Evolutionary conservation across 2,797 vertebrate genomes (phyloP), one percentile per base, ranked within the genome.

Genomic region (Myoxocephalus aenaeus): DNA sequence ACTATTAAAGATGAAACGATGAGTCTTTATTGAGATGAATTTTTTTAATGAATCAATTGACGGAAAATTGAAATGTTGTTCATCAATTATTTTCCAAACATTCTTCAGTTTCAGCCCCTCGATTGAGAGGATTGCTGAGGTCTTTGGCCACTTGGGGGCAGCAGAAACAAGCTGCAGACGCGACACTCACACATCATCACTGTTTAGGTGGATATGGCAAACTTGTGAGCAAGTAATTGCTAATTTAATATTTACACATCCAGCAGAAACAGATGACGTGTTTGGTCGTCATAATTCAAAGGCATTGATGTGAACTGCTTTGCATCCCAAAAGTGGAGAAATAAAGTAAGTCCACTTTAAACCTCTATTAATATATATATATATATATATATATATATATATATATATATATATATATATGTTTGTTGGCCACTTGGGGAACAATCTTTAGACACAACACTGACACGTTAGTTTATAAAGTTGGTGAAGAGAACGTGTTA

Each of bases 161-260:
- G 53, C 50, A 62, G 14, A 66, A 38, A 63, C 50, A 62, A 64
- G 63, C 20, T 65, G 44, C 7, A n/a, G 20, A 67, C 46, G n/a
- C 44, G 54, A 46, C 36, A 61, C 4, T 15, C 5, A 56, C 18
- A 36, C n/a, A 27, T 18, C 18, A 18, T 46, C 22, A 17, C 18
- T 32, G 14, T 59, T 50, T 7, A 64, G 34, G 38, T 14, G 34
- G 29, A 46, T 7, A 22, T 14, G 27, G 17, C 8, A 32, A 51
- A 66, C 8, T 6, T 15, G 11, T 29, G 9, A 50, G 27, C 38
- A 65, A 42, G 7, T 1, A 11, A 7, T n/a, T 13, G 25, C 32
- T 38, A 4, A 22, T 32, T 32, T 5, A 11, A 40, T 40, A 40
- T 44, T 17, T 44, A 25, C 17, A 65, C 48, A 32, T 34, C 25